Base-by-base conservation (phyloP, 1,140 invertebrate genomes). In the Hypothenemus hampei region DNA sequence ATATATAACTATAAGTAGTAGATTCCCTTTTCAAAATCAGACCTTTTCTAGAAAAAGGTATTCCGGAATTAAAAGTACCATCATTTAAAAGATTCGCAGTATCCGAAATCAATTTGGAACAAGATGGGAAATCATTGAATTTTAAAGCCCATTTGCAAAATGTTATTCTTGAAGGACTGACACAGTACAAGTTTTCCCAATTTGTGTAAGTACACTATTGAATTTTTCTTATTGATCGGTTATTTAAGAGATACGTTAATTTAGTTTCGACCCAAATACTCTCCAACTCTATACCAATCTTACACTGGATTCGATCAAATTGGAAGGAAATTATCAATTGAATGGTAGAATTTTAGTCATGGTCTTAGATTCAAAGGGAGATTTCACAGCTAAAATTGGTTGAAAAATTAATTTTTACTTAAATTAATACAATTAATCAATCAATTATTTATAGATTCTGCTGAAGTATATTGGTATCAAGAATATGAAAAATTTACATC, bases 61-160 rank as follows among this genome's bases (percentile, higher is more conserved):
- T 84, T 8, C 79, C 81, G 0, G 76, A 81, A 51, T 70, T 85
- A 20, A 80, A 80, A 57, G 66, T 85, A 1, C 84, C 84, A 0
- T 60, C 80, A 0, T 61, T 84, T 21, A 84, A 86, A 53, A 83
- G 84, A 0, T 74, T 86, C 36, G 62, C 68, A 1, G 75, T 86
- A 4, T 81, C 81, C 0, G 77, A 79, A 1, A 69, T 85, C 29
- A 77, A 77, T 18, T 69, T 87, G 29, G 18, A 81, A 84, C 64
- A 76, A 81, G 60, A 81, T 77, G 48, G 72, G 35, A 76, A 82
- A 3, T 75, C 81, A 4, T 63, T 87, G 4, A 78, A 79, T 54
- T 66, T 87, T 36, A 84, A 82, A 64, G 82, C 83, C 1, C 77
- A 77, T 3, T 68, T 87, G 23, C 80, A 77, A 52, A 78, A 86